Evolutionary conservation across 2,888 invertebrate genomes (phyloP), one percentile per base, ranked within the genome.

Genomic region (Thera obeliscata): DNA sequence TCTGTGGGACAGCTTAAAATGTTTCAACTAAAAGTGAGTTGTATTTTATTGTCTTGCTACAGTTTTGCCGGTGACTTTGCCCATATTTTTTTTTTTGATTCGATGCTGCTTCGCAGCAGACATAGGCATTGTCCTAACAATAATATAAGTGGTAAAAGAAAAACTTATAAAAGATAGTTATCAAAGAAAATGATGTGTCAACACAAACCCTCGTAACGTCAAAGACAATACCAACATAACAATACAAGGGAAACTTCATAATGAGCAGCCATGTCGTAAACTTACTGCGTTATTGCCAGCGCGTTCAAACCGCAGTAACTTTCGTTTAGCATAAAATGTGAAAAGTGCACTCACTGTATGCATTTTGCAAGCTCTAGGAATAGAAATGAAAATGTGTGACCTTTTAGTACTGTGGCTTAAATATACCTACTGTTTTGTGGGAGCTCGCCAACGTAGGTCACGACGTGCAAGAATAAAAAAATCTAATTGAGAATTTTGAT

Each of bases 311-410:
- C 73, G 52, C 73, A 71, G 62, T 69, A 56, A 70, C 74, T 74
- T 74, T 74, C 74, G 55, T 64, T 73, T 54, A 58, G 50, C 69
- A 61, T 74, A 68, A 74, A 71, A 69, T 67, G 61, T 66, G 69
- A 69, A 66, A 69, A 69, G 66, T 63, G 38, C 63, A 57, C 22
- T 49, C 66, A 60, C 65, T 33, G 43, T 36, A 5, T 41, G 41
- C 43, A 9, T 46, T 7, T 50, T 56, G 52, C 64, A 52, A 41
- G 35, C 41, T 46, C 43, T 46, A 41, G 49, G 57, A 62, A 55
- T 61, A 61, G 54, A 55, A 55, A 61, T 55, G 55, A 46, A 43
- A 12, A 38, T 56, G 41, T 6, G 41, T 56, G 50, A 50, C 50
- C 50, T 12, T n/a, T n/a, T 2, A 38, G 6, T 38, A 38, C 6